Evolutionary conservation across 2,797 vertebrate species (phyloP), one percentile per base, ranked within the genome.

Genomic region (Rousettus madagascariensis): DNA sequence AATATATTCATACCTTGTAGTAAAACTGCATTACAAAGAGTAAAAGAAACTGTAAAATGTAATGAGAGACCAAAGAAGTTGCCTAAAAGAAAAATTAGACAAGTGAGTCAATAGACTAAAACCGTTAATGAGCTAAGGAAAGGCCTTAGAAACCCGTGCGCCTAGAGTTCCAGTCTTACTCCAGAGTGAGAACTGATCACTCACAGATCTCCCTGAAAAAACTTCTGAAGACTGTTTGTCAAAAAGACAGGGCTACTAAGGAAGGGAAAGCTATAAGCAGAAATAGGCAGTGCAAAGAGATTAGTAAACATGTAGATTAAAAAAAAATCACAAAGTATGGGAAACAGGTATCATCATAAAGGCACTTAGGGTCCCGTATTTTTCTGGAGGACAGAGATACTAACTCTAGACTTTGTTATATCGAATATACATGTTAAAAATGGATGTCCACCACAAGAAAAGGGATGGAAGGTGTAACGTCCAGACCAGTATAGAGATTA

Each of bases 391-490:
- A 33, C 8, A 80, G 16, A 84, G 19, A 71, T 33, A 68, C 8
- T 71, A 83, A 71, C 71, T 83, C 84, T 74, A 79, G 6, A 84
- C n/a, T 49, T 93, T 80, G 3, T 93, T n/a, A 63, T 77, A 28
- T 82, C 33, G 77, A 79, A 66, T 82, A 59, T 41, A 46, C 16
- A 63, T n/a, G 19, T 91, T 93, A 46, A 90, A 95, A 80, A 53
- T 72, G 30, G 63, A 85, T 33, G 74, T 41, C 1, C 1, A 57
- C 10, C 66, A 65, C 57, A 86, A 92, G 20, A 82, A 46, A 30
- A 90, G 19, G 68, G 59, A 53, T 36, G 84, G 30, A 84, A 94
- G 1, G 2, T n/a, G 1, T 57, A 65, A 59, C n/a, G 26, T 61
- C n/a, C 41, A 85, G 38, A 66, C 19, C 4, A 78, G 33, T 43